Evolutionary conservation across 2,888 invertebrate genomes (phyloP).

Genomic region (Lasiommata megera): DNA sequence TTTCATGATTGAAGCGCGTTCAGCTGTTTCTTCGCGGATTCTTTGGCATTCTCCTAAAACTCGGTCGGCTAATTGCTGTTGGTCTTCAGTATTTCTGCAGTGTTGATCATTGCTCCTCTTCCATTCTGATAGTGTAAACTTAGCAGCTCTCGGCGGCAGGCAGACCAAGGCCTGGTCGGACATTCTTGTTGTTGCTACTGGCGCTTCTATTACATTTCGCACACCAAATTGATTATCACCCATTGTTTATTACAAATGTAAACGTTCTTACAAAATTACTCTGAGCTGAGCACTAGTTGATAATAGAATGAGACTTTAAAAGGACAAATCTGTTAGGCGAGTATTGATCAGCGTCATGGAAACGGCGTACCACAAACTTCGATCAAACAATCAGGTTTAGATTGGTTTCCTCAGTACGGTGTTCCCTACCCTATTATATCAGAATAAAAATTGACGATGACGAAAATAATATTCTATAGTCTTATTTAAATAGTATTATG

Average conservation of each 20-base stretch:
- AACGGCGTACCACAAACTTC: too few species aligned
- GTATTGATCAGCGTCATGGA: too few species aligned
- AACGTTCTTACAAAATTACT: too few species aligned
- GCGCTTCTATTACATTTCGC: conserved; percentile 65
- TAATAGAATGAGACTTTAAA: too few species aligned
- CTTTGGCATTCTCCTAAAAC: conserved; percentile 83
- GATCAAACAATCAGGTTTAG: too few species aligned
- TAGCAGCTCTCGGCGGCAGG: conserved; percentile 71
- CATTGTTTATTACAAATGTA: conserved; percentile 43
- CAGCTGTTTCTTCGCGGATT: conserved; percentile 86
- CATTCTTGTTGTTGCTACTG: conserved; percentile 64
- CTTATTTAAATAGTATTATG: too few species aligned
- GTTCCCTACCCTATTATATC: too few species aligned
- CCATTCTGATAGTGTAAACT: conserved; percentile 89
- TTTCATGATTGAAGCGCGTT: conserved; percentile 87
- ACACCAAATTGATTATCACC: conserved; percentile 60
- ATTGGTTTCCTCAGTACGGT: too few species aligned
- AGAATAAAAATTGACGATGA: too few species aligned
- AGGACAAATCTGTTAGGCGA: too few species aligned
- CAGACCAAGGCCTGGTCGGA: conserved; percentile 69
- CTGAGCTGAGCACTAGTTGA: too few species aligned
- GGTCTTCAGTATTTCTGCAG: conserved; percentile 87
- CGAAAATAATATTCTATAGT: too few species aligned
- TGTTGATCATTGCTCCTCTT: conserved; percentile 85
- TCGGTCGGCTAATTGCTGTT: conserved; percentile 91